Percentiles rank a stretch among this genome's conserved stretches.
Conservation (phyloP, 2,113 vertebrate species). For the Prolemur simus region DNA sequence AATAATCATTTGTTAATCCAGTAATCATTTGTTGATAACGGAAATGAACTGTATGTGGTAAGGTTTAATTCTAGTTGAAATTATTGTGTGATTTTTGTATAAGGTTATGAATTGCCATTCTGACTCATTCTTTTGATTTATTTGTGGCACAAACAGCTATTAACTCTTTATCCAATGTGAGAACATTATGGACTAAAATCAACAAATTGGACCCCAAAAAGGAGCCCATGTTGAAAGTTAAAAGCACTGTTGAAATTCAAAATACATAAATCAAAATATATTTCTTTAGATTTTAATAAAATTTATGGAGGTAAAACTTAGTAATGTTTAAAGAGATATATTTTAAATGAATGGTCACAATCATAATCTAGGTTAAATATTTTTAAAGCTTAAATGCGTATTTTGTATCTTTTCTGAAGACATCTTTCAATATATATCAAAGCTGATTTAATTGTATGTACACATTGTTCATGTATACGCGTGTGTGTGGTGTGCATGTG, state of each 20-base stretch:
- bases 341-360: neutral
- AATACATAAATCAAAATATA: neutral
- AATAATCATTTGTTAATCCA: constrained; percentile 44
- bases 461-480: neutral
- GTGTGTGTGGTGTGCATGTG: neutral
- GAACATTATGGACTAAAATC: neutral
- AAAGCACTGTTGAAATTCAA: neutral
- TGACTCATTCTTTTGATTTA: constrained; percentile 8
- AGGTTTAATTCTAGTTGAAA: constrained; percentile 54
- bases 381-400: neutral
- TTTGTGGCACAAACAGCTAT: neutral
- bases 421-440: neutral
- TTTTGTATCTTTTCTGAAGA: neutral
- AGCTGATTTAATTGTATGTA: neutral
- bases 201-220: neutral
- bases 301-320: neutral
- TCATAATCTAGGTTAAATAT: neutral
- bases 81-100: constrained; percentile 29
- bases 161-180: neutral
- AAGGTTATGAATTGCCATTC: neutral
- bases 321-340: neutral
- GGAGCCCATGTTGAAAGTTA: neutral
- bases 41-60: neutral
- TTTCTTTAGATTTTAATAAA: neutral
- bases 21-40: constrained; percentile 30